Conservation (phyloP, 1,140 invertebrate genomes). For the Eumeta japonica region DNA sequence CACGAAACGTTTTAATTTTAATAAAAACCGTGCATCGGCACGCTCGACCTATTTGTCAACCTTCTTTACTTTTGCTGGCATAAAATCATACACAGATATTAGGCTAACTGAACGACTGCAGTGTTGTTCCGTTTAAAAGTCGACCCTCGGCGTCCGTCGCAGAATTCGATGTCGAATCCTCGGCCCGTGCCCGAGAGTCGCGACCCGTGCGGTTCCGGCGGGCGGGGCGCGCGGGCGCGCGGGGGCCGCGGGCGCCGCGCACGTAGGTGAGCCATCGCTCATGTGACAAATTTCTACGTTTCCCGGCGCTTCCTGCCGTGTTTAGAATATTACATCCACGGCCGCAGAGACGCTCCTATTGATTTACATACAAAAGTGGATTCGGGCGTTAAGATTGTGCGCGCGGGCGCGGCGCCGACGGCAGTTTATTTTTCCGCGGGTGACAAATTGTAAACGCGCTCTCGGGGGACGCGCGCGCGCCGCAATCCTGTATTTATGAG, state of each 20-base stretch:
- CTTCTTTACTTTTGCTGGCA: constrained; percentile 53
- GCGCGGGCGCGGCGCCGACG: neutral
- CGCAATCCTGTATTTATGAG: no score
- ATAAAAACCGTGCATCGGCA: constrained; percentile 53
- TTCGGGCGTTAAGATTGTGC: constrained; percentile 3
- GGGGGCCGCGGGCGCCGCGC: no score
- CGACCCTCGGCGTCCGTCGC: neutral
- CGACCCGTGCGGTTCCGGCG: neutral
- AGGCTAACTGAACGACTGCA: no score
- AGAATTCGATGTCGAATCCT: no score
- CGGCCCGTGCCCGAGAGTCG: neutral
- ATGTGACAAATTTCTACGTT: constrained; percentile 58
- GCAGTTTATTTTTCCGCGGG: constrained; percentile 1
- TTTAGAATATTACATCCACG: constrained; percentile 56
- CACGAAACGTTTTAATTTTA: constrained; percentile 54
- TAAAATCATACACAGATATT: constrained; percentile 50
- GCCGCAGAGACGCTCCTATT: constrained; percentile 27
- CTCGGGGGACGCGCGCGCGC: no score
- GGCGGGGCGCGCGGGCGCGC: neutral
- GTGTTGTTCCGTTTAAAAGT: neutral
- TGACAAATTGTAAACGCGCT: neutral
- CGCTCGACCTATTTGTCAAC: constrained; percentile 53
- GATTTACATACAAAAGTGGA: constrained; percentile 39
- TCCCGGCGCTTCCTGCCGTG: constrained; percentile 49
- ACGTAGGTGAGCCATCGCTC: constrained; percentile 57